phyloP scores from a whole-genome alignment of 2,113 vertebrate species.

The Charadrius vociferus region DNA sequence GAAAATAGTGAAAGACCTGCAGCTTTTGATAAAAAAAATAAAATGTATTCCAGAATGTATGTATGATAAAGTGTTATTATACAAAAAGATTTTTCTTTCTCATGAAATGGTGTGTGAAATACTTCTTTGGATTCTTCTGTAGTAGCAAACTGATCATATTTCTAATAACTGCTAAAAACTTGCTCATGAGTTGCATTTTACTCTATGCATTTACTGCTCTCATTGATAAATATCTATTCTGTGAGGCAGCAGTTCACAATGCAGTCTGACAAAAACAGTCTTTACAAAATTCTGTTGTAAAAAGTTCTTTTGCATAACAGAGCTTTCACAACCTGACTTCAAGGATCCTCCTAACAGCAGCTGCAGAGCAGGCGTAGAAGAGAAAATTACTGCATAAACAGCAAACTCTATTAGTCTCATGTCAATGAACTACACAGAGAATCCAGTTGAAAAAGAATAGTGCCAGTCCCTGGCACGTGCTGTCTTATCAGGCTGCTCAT shows the following conservation, averaged over 20 bases:
- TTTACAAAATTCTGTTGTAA: neutral
- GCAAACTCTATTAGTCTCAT: neutral
- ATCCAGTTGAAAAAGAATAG: neutral
- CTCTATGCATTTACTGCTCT: neutral
- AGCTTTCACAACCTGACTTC: neutral
- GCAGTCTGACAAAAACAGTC: neutral
- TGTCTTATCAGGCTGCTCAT: neutral
- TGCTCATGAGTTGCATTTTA: neutral
- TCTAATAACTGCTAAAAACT: neutral
- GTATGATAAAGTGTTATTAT: neutral
- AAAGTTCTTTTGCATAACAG: neutral
- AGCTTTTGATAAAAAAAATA: neutral
- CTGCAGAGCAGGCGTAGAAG: neutral
- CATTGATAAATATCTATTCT: neutral
- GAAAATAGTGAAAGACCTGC: neutral
- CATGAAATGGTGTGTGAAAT: neutral
- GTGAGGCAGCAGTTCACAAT: neutral
- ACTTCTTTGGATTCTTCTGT: neutral
- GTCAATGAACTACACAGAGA: neutral
- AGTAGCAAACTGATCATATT: neutral
- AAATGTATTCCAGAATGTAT: neutral
- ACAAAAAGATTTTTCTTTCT: neutral
- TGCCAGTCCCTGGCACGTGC: neutral
- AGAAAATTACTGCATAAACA: neutral
- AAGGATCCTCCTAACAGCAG: neutral